phyloP scores from a whole-genome alignment of 2,888 invertebrate species.

The Desoria tigrina region DNA sequence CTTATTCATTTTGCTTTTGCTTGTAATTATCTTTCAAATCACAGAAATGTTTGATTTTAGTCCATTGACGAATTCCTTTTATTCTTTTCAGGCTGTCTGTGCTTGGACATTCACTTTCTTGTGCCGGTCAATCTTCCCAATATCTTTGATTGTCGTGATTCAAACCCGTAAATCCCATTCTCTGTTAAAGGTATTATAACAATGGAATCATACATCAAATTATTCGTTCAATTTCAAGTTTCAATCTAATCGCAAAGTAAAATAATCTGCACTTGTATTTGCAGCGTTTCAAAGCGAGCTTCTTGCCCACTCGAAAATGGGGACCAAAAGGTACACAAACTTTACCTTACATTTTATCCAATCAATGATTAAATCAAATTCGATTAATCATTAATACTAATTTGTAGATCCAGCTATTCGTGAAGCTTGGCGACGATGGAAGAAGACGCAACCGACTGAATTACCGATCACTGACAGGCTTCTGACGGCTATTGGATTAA shows the following conservation, averaged over 20 bases:
- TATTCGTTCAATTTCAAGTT: neutral
- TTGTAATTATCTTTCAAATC: neutral
- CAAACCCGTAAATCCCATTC: slow-evolving; percentile 9
- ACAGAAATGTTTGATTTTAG: no score
- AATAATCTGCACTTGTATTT: no score
- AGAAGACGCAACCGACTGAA: slow-evolving; percentile 13
- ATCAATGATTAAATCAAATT: neutral
- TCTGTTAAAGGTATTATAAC: neutral
- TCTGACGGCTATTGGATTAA: no score
- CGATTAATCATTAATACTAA: neutral
- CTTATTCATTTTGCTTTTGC: neutral
- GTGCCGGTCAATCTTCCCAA: neutral
- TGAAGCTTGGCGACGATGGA: slow-evolving; percentile 18
- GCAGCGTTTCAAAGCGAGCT: slow-evolving; percentile 10
- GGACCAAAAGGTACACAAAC: slow-evolving; percentile 18
- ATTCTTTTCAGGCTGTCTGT: slow-evolving; percentile 7
- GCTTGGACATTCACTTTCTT: slow-evolving; percentile 1
- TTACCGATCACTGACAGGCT: no score
- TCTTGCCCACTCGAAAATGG: slow-evolving; percentile 12
- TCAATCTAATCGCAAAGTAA: neutral
- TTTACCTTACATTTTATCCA: no score
- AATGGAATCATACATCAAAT: neutral
- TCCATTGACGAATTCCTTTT: no score
- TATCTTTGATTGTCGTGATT: neutral
- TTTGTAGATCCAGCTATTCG: slow-evolving; percentile 10